Percentiles rank a stretch among this genome's conserved stretches.
Evolutionary conservation across 2,888 invertebrate genomes (phyloP).

Genomic region (Yponomeuta sedellus): DNA sequence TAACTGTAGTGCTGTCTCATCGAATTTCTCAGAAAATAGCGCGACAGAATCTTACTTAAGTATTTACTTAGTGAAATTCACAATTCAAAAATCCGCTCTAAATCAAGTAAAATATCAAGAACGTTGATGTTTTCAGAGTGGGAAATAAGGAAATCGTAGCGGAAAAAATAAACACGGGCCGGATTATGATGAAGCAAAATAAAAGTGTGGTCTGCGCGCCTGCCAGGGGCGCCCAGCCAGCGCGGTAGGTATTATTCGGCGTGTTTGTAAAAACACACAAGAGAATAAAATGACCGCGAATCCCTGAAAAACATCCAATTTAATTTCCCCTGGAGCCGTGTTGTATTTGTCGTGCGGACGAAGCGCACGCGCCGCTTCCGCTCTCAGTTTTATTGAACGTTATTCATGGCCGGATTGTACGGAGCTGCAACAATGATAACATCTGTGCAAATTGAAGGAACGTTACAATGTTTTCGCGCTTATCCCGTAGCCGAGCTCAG

Average conservation of each 20-base stretch:
- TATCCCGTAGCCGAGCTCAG: not conserved
- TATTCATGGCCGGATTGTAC: conserved; percentile 13
- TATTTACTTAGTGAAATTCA: no score
- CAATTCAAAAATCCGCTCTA: no score
- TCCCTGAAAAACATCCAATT: conserved; percentile 33
- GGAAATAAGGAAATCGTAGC: not conserved
- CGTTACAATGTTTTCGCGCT: conserved; percentile 16
- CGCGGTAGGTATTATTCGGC: conserved; percentile 21
- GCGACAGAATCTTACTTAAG: no score
- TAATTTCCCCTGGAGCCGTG: conserved; percentile 33
- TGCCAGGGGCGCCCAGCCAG: conserved; percentile 12
- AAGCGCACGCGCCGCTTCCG: conserved; percentile 10
- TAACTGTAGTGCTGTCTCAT: no score
- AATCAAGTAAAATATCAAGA: no score
- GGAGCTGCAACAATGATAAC: conserved; percentile 3
- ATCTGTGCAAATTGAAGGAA: conserved; percentile 11
- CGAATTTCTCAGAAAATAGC: no score
- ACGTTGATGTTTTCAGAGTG: not conserved
- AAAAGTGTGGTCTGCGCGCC: conserved; percentile 15
- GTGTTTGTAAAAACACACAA: conserved; percentile 28
- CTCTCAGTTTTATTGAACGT: conserved; percentile 19
- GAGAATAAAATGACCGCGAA: conserved; percentile 24
- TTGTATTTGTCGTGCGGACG: conserved; percentile 21
- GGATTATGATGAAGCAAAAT: conserved; percentile 16
- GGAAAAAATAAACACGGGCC: conserved; percentile 1